Conservation (phyloP, 2,113 vertebrate genomes). For the Pteruthius melanotis region DNA sequence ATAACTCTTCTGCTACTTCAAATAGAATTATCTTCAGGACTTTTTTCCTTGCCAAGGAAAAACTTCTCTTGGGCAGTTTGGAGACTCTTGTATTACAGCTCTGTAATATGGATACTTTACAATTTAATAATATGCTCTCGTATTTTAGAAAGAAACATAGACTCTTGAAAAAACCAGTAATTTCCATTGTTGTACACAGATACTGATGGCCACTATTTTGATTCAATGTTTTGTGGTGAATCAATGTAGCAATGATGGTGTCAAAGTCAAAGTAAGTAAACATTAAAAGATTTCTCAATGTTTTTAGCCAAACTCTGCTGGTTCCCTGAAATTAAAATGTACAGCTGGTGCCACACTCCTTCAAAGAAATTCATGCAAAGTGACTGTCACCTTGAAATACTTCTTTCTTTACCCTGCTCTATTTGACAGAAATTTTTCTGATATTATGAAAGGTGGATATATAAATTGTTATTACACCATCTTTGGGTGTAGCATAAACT, state of each 20-base stretch:
- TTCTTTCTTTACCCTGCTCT: neutral
- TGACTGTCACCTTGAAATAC: neutral
- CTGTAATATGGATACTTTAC: neutral
- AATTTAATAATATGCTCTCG: neutral
- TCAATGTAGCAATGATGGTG: neutral
- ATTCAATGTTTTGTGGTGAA: neutral
- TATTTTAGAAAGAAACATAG: neutral
- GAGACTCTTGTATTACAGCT: neutral
- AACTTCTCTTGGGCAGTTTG: neutral
- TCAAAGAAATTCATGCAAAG: neutral
- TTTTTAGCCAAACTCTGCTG: neutral
- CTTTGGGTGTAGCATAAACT: neutral
- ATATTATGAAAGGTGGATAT: neutral
- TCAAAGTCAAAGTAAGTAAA: neutral
- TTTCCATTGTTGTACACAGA: neutral
- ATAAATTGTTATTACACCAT: neutral
- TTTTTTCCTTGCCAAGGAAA: neutral
- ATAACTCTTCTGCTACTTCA: neutral
- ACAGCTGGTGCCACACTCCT: neutral
- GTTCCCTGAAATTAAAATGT: neutral
- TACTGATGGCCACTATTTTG: neutral
- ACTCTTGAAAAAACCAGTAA: neutral
- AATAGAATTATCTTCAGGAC: neutral
- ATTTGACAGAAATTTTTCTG: neutral
- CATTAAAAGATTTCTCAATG: neutral